phyloP scores from a whole-genome alignment of 2,888 invertebrate species.

The Syrphus vitripennis region DNA sequence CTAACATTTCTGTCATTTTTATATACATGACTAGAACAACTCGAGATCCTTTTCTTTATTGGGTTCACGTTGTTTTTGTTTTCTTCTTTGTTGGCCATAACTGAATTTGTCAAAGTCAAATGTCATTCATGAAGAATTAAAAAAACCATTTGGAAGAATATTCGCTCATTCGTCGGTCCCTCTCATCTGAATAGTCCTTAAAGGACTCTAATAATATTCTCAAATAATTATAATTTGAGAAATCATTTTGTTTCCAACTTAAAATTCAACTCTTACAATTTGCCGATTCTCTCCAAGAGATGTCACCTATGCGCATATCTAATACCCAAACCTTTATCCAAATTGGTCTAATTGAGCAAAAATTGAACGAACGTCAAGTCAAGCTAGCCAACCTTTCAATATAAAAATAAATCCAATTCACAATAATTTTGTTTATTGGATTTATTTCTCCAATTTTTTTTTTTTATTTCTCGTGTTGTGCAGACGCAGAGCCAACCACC shows the following conservation, averaged over 20 bases:
- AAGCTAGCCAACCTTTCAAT: constrained; percentile 23
- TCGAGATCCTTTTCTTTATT: too few species aligned
- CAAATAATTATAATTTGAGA: background rate
- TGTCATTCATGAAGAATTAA: too few species aligned
- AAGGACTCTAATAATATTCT: too few species aligned
- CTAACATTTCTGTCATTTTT: too few species aligned
- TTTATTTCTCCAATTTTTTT: constrained; percentile 44
- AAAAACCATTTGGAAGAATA: too few species aligned
- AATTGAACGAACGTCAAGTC: constrained; percentile 32
- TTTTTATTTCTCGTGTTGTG: constrained; percentile 43
- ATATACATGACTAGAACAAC: too few species aligned
- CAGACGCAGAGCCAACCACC: constrained; percentile 4
- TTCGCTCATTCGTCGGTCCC: too few species aligned
- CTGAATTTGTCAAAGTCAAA: too few species aligned
- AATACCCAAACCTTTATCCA: background rate
- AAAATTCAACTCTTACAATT: background rate
- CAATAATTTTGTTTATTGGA: constrained; percentile 67
- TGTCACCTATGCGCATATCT: background rate
- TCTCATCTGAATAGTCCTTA: too few species aligned
- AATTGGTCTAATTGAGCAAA: background rate
- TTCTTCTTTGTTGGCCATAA: too few species aligned
- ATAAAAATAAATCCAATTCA: constrained; percentile 47
- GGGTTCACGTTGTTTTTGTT: too few species aligned
- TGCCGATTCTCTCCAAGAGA: background rate
- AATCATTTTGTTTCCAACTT: background rate